Base-by-base conservation (phyloP, 2,888 invertebrate genomes). In the Aphrophora alni region DNA sequence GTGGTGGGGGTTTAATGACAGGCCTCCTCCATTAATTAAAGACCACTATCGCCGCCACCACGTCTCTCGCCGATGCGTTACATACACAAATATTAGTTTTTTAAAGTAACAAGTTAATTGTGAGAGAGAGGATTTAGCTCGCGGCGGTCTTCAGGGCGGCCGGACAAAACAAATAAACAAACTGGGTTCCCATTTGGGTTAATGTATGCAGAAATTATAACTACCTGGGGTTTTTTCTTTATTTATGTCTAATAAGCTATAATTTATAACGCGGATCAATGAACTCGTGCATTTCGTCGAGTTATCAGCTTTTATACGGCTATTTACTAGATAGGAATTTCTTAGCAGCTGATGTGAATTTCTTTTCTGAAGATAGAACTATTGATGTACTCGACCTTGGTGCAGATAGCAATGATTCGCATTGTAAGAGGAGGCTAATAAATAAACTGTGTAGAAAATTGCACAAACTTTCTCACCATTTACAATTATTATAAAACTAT, bases 11-110 rank as follows among this genome's bases (percentile, higher is more conserved):
- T 5, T 21, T 59, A 59, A 59, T 59, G 59, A 21, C 59, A 59
- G 59, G 21, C 59, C 59, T 59, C 59, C 14, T 14, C 59, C 59
- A 59, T 59, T 59, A 59, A 59, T 59, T 59, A 59, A 59, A 59
- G 59, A 59, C 21, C 59, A n/a, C 59, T n/a, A 59, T 21, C 59
- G 59, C 59, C 59, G 59, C 59, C 59, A 59, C 59, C 33, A 33
- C 33, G 33, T 33, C 33, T 33, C 33, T 8, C 33, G n/a, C n/a
- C n/a, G 44, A 44, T 44, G 44, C 44, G 44, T 14, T 59, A 59
- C 59, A 59, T 59, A 59, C 59, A 59, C 59, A 59, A 59, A 59
- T 59, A 59, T 59, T 59, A 59, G 59, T 59, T 59, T 59, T 59
- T 59, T 59, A 59, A 59, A 59, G 59, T 59, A 59, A 59, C 59